Conservation (phyloP, 2,888 invertebrate genomes). For the Lasioglossum figueresi region DNA sequence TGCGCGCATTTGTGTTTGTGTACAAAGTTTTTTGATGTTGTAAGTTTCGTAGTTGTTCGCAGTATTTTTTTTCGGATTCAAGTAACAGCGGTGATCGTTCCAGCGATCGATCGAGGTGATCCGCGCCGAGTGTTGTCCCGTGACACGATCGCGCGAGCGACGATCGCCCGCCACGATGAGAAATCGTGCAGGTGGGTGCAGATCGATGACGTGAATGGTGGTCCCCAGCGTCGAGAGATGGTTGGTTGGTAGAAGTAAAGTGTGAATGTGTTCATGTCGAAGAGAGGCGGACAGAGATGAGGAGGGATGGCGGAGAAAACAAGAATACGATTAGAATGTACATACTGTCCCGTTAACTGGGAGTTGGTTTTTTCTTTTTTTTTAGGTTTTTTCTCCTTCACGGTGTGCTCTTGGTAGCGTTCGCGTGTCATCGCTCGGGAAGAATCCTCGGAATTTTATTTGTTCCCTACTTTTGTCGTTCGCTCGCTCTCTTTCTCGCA, state of each 20-base stretch:
- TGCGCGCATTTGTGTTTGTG: neutral
- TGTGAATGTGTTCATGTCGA: conserved; percentile 78
- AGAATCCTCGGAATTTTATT: neutral
- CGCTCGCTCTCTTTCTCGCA: neutral
- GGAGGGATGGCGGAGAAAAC: conserved; percentile 79
- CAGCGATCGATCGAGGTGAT: conserved; percentile 75
- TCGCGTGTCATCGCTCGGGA: neutral
- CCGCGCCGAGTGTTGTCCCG: conserved; percentile 70
- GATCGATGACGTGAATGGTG: conserved; percentile 77
- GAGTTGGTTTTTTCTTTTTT: conserved; percentile 46
- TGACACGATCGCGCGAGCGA: conserved; percentile 68
- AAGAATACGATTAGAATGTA: conserved; percentile 81
- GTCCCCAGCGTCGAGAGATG: conserved; percentile 80
- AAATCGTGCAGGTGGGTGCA: conserved; percentile 77
- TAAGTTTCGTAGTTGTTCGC: neutral
- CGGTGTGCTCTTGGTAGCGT: conserved; percentile 70
- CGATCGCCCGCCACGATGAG: conserved; percentile 67
- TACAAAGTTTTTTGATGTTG: neutral
- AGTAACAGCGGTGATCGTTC: conserved; percentile 69
- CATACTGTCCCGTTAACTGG: conserved; percentile 68
- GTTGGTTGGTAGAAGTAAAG: conserved; percentile 77
- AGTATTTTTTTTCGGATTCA: neutral
- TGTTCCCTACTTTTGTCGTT: neutral
- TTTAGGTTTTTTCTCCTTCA: conserved; percentile 52
- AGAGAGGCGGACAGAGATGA: conserved; percentile 79